Conservation (phyloP, 2,113 vertebrate genomes). For the Atractosteus spatula region DNA sequence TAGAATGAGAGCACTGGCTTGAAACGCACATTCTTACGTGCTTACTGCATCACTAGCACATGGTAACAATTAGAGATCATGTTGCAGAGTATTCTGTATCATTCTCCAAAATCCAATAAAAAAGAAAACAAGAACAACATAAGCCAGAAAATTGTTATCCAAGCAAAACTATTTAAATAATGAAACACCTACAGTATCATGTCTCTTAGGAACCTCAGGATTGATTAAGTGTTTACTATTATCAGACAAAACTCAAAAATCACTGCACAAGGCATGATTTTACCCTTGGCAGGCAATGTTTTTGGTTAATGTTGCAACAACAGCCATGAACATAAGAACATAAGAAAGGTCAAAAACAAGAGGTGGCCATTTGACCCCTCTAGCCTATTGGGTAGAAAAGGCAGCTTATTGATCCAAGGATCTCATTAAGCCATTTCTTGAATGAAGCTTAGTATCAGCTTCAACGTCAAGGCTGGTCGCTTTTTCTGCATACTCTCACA, state of each 20-base stretch:
- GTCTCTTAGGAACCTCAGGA: not conserved
- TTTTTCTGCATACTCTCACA: too few relatives aligned
- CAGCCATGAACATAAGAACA: too few relatives aligned
- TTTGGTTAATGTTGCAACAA: too few relatives aligned
- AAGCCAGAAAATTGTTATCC: constrained; percentile 3
- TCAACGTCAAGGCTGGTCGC: too few relatives aligned
- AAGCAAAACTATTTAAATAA: not conserved
- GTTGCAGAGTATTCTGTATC: constrained; percentile 22
- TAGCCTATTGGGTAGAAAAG: too few relatives aligned
- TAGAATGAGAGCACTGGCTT: constrained; percentile 26
- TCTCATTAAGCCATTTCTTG: too few relatives aligned
- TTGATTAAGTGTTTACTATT: not conserved
- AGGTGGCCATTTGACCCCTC: too few relatives aligned
- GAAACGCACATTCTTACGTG: constrained; percentile 45
- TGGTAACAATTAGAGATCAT: constrained; percentile 62
- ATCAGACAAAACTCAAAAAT: not conserved
- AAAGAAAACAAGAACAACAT: not conserved
- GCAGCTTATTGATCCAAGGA: too few relatives aligned
- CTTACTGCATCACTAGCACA: constrained; percentile 58
- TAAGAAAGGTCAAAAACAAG: too few relatives aligned
- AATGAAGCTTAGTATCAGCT: too few relatives aligned
- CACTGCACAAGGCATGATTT: not conserved
- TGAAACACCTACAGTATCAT: not conserved
- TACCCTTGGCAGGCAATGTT: not conserved
- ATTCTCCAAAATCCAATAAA: constrained; percentile 13